Evolutionary conservation across 2,888 invertebrate species (phyloP).

Genomic region (Autographa gamma): DNA sequence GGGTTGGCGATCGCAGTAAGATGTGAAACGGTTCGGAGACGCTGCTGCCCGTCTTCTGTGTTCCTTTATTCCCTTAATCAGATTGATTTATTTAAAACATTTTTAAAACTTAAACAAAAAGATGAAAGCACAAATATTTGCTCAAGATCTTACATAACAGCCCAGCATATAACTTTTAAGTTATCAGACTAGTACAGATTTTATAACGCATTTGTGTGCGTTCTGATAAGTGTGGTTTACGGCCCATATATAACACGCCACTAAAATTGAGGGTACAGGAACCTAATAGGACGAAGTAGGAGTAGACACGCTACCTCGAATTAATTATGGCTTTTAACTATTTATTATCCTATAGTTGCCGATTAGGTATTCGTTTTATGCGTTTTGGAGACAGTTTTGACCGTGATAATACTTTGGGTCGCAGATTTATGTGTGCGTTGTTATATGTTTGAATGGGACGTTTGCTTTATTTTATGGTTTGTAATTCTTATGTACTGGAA

Average conservation of each 20-base stretch:
- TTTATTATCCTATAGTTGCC: constrained; percentile 30
- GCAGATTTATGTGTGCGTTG: constrained; percentile 15
- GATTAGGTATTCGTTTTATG: constrained; percentile 48
- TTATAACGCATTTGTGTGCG: constrained; percentile 75
- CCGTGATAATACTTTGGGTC: constrained; percentile 16
- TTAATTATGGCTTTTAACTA: constrained; percentile 58
- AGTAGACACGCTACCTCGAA: constrained; percentile 62
- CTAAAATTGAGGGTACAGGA: constrained; percentile 73
- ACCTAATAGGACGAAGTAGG: constrained; percentile 56
- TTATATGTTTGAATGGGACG: constrained; percentile 18
- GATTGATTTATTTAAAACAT: not conserved
- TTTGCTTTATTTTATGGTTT: not conserved
- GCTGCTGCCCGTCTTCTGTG: no score
- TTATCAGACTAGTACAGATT: constrained; percentile 58
- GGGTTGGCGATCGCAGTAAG: no score
- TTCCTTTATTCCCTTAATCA: not conserved
- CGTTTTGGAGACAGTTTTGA: constrained; percentile 28
- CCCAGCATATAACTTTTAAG: constrained; percentile 35
- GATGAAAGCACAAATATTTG: not conserved
- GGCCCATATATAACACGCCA: constrained; percentile 76
- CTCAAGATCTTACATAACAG: constrained; percentile 24
- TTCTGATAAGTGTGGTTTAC: constrained; percentile 83
- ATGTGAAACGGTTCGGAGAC: no score
- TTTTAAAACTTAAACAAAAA: not conserved
- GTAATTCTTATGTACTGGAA: not conserved